Conservation (phyloP, 2,888 invertebrate genomes). For the Melipona beecheii region DNA sequence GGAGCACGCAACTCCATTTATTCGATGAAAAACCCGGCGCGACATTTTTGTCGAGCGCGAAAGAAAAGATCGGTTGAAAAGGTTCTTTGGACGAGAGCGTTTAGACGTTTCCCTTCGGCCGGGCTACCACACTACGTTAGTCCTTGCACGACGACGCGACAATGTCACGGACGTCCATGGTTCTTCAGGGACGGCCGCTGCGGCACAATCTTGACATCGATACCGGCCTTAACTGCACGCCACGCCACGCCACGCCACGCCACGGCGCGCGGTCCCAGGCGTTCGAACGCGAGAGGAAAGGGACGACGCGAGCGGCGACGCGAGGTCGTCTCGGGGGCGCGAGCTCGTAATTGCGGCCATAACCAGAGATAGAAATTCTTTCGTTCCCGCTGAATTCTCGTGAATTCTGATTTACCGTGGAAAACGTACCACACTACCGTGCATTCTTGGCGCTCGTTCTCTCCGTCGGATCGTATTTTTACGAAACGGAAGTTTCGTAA, state of each 20-base stretch:
- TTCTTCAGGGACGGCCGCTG: conserved; percentile 73
- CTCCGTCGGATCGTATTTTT: not conserved
- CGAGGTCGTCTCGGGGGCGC: conserved; percentile 66
- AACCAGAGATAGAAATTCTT: not conserved
- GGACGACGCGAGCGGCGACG: conserved; percentile 22
- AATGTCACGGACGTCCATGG: conserved; percentile 80
- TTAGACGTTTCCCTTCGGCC: conserved; percentile 27
- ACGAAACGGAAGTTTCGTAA: not conserved
- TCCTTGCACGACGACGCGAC: conserved; percentile 77
- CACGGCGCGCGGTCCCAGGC: conserved; percentile 30
- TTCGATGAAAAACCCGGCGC: not conserved
- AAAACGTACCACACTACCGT: not conserved
- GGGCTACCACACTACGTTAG: conserved; percentile 29
- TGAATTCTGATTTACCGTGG: conserved; percentile 17
- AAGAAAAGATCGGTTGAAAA: not conserved
- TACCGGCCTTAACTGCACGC: conserved; percentile 65
- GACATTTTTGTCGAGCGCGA: not conserved
- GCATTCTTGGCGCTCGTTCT: not conserved
- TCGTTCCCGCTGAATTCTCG: not conserved
- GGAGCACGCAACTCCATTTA: conserved; percentile 20
- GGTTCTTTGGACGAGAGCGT: conserved; percentile 3
- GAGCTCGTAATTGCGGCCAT: conserved; percentile 60
- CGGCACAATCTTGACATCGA: conserved; percentile 77
- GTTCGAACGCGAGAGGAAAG: conserved; percentile 35
- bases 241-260: conserved; percentile 38